Base-by-base conservation (phyloP, 2,797 vertebrate genomes). In the Sebastes diaconus region DNA sequence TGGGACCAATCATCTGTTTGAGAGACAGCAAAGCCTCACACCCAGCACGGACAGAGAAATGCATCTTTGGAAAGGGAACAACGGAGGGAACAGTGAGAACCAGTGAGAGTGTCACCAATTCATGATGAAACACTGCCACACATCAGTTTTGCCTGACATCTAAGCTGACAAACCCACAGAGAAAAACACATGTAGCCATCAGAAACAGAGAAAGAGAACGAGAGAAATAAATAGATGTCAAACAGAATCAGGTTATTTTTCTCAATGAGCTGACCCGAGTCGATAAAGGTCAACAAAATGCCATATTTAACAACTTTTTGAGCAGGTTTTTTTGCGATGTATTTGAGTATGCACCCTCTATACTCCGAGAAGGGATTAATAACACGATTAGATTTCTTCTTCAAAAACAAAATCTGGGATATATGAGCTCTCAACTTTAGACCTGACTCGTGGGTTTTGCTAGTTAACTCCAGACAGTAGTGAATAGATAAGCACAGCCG, bases 1-100 rank as follows among this genome's bases (percentile, higher is more conserved):
- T 99, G 99, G 99, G 99, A 99, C 95, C 99, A 99, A 87, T 99
- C 99, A 79, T 99, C 99, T 73, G 98, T 99, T 88, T 99, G 97
- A 97, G 91, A 84, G 30, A 22, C 72, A 57, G 54, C 75, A 32
- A 81, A 77, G 75, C 72, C 68, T 25, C 85, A 11, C 27, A 20
- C 24, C 60, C 73, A 70, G 85, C 81, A 59, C 27, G 18, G 84
- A 92, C 73, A 57, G 65, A 86, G 75, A 80, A 50, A 63, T 30
- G 72, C 46, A 67, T 79, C 75, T 73, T 83, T 64, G 72, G n/a
- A 77, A 85, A 80, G 71, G 66, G 46, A 81, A 83, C 68, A 46
- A 83, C 67, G 46, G 81, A 71, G n/a, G 79, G 46, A 87, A 76
- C 79, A 50, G 64, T 14, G 77, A 80, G 75, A 83, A 76, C 71